Evolutionary conservation across 1,140 invertebrate species (phyloP).

Genomic region (Drosophila elegans): DNA sequence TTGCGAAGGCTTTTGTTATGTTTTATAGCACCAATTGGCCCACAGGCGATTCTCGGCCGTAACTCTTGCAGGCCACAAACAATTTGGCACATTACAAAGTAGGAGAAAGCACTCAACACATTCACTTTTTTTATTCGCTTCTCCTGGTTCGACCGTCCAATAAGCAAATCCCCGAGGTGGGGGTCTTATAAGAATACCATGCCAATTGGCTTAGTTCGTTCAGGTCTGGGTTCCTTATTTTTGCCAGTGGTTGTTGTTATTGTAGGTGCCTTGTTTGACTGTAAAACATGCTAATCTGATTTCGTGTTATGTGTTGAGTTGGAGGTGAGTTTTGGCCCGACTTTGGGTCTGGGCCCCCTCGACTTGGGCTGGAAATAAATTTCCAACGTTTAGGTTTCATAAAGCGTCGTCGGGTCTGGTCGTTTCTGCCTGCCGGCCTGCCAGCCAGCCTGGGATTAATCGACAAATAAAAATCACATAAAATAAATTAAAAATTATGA

Average conservation of each 20-base stretch:
- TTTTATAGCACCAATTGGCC: conserved; percentile 73
- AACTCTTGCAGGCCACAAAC: conserved; percentile 65
- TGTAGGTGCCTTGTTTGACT: conserved; percentile 61
- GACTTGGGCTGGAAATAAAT: conserved; percentile 70
- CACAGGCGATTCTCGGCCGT: conserved; percentile 61
- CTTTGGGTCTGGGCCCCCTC: conserved; percentile 15
- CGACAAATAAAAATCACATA: conserved; percentile 84
- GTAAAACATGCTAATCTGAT: conserved; percentile 82
- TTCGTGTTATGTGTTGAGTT: conserved; percentile 81
- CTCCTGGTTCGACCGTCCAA: conserved; percentile 9
- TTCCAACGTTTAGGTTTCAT: conserved; percentile 83
- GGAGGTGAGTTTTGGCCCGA: conserved; percentile 31
- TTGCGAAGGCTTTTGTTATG: conserved; percentile 46
- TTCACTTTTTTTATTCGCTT: conserved; percentile 68
- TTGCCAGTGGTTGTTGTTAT: conserved; percentile 12
- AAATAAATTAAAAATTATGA: conserved; percentile 84
- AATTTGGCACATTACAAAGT: conserved; percentile 81
- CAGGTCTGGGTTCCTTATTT: conserved; percentile 34
- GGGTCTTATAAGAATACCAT: conserved; percentile 48
- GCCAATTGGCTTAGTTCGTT: conserved; percentile 76
- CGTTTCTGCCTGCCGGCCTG: conserved; percentile 21
- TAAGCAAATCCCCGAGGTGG: conserved; percentile 24
- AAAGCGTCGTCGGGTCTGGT: conserved; percentile 67
- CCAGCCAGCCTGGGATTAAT: conserved; percentile 63
- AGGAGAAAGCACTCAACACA: conserved; percentile 79